Percentiles rank a stretch among this genome's conserved stretches.
phyloP scores from a whole-genome alignment of 2,113 vertebrate species.

The Parotia lawesii region DNA sequence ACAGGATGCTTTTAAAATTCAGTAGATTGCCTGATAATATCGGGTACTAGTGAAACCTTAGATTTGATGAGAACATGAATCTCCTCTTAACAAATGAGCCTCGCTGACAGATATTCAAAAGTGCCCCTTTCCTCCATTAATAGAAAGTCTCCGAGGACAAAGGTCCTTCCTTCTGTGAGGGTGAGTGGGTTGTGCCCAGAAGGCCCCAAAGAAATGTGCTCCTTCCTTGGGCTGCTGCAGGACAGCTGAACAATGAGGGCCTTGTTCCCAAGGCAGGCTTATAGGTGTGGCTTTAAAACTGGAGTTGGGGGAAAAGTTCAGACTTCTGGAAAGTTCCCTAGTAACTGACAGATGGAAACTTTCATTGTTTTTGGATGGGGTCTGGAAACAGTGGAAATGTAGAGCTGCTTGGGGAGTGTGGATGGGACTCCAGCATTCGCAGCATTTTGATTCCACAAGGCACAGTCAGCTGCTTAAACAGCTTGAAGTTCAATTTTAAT shows the following conservation, averaged over 20 bases:
- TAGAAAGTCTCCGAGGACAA: neutral
- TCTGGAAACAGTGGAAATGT: neutral
- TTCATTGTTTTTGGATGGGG: neutral
- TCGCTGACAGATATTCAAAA: neutral
- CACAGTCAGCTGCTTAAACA: neutral
- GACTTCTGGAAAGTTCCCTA: neutral
- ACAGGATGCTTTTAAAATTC: constrained; percentile 43
- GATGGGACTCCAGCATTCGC: neutral
- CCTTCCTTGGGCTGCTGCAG: neutral
- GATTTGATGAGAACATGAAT: constrained; percentile 9
- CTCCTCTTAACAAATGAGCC: neutral
- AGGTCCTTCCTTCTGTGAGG: neutral
- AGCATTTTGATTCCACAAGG: neutral
- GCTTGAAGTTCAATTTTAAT: neutral
- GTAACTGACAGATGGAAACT: neutral
- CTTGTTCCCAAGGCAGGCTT: constrained; percentile 29
- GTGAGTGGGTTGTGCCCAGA: neutral
- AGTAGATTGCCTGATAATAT: constrained; percentile 22
- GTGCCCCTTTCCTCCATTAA: neutral
- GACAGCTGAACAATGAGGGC: constrained; percentile 15
- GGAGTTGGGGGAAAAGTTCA: neutral
- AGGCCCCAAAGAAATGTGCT: neutral
- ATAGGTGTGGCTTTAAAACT: constrained; percentile 26
- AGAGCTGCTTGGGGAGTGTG: neutral
- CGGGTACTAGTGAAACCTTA: constrained; percentile 11